Conservation (phyloP, 2,888 invertebrate genomes). For the Oxyscelio sp. region DNA sequence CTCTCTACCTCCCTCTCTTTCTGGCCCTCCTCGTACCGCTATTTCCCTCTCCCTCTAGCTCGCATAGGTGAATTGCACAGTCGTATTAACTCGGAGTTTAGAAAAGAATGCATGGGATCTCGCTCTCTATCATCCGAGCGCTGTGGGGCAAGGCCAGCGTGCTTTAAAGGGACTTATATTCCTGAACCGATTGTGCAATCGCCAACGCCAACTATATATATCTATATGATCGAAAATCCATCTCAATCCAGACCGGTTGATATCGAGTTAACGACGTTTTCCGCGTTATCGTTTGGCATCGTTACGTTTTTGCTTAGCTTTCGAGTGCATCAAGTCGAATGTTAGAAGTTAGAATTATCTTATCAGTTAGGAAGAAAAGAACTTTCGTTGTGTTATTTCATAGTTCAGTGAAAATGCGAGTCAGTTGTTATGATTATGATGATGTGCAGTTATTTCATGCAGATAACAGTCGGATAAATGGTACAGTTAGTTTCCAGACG, state of each 20-base stretch:
- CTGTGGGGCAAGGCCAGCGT: slow-evolving; percentile 68
- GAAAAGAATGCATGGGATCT: slow-evolving; percentile 70
- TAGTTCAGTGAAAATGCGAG: no score
- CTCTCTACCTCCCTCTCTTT: slow-evolving; percentile 19
- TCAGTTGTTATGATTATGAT: no score
- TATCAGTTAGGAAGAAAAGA: no score
- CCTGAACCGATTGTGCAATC: slow-evolving; percentile 60
- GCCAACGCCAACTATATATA: slow-evolving; percentile 16
- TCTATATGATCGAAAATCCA: slow-evolving; percentile 59
- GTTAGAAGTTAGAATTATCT: no score
- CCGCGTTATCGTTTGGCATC: neutral
- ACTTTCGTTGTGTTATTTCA: no score
- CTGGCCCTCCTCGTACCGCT: no score
- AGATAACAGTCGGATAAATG: no score
- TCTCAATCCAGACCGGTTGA: slow-evolving; percentile 37
- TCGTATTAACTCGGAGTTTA: slow-evolving; percentile 51
- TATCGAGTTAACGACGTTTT: neutral
- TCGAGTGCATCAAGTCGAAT: no score
- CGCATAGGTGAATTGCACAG: slow-evolving; percentile 40
- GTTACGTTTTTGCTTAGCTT: no score
- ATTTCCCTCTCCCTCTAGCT: slow-evolving; percentile 4
- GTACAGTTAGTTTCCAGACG: no score
- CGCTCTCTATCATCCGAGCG: slow-evolving; percentile 57
- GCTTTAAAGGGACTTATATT: slow-evolving; percentile 67
- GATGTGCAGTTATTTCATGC: no score